Evolutionary conservation across 2,113 vertebrate genomes (phyloP), one percentile per base, ranked within the genome.

Genomic region (Trochalopteron elliotii): DNA sequence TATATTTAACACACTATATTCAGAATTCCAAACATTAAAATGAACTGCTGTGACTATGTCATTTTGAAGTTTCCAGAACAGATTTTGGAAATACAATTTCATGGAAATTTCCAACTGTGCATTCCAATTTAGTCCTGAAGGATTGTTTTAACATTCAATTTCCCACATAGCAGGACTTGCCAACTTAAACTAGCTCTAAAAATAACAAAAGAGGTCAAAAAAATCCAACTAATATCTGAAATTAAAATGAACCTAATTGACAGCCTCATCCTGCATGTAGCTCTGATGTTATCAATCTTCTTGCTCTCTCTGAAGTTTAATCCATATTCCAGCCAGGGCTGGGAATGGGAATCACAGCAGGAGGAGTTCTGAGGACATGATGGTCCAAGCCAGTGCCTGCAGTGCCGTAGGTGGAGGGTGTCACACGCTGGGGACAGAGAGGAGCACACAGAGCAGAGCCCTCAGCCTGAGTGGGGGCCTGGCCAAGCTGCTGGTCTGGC

Each of bases 151-250:
- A 61, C 30, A 12, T 90, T 93, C 55, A 47, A 74, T 92, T 96
- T 96, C 87, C 85, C 79, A 56, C 59, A 56, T 40, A 88, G 33
- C 55, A 59, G 55, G 45, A 90, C 35, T 52, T 81, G 84, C 93
- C 92, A 95, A 74, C 44, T 94, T 83, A 77, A 93, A 88, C 84
- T 27, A 55, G 67, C 55, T 91, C 78, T 94, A 86, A 94, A 94
- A 94, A 93, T 95, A 91, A 63, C 35, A 59, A 57, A 89, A 67
- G 55, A 80, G 64, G 87, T 76, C 67, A 69, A 94, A 61, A 28
- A 53, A 83, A 87, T 59, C 57, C 49, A 33, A 44, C 39, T 47
- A 70, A 63, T 63, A 93, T 6, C 30, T 80, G 67, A 55, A 95
- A 86, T 70, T 31, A 87, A 89, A 94, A 67, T 35, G 4, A 87